Base-by-base conservation (phyloP, 1,140 invertebrate species). In the Ips nitidus region DNA sequence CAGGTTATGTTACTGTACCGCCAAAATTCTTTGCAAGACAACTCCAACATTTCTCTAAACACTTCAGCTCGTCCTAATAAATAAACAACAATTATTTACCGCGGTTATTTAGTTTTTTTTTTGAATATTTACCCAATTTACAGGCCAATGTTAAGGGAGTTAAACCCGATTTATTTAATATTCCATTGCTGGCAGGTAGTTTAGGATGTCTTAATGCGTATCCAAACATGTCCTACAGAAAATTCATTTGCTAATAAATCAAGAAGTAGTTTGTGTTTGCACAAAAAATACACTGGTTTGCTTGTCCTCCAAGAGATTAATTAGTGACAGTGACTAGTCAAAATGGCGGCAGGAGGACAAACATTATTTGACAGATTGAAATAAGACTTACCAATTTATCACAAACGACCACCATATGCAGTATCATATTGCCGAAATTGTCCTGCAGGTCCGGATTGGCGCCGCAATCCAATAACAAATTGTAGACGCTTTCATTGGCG, bases 1-100 rank as follows among this genome's bases (percentile, higher is more conserved):
- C 97, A 99, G n/a, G 95, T 98, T 75, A 99, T 98, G 79, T 99
- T 98, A 75, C 95, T 98, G 82, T 98, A 99, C 50, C 97, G 84
- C 98, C 98, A 99, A 81, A 99, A 98, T 83, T 98, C 97, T 70
- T 94, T 86, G 67, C 94, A 93, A 59, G 93, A 95, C 6, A 99
- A 84, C 81, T 99, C 97, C 77, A 99, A 86, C 93, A 99, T 99
- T 84, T 99, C 97, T 72, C 93, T 88, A 82, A 99, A 98, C 71
- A 99, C 95, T 77, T 94, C 92, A 5, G 94, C 94, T 67, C 97
- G 86, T 58, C 97, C 98, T 78, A n/a, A 43, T 7, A 22, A 22
- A 22, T 22, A 22, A 41, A 50, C 47, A 55, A 41, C 39, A 70
- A 52, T 55, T 59, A 47, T 56, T 57, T 40, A 59, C 8, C n/a